These are phyloP conservation scores for Xylocampa areola DNA, from an alignment of 2,888 invertebrate species.

Conservation along the genomic window DNA sequence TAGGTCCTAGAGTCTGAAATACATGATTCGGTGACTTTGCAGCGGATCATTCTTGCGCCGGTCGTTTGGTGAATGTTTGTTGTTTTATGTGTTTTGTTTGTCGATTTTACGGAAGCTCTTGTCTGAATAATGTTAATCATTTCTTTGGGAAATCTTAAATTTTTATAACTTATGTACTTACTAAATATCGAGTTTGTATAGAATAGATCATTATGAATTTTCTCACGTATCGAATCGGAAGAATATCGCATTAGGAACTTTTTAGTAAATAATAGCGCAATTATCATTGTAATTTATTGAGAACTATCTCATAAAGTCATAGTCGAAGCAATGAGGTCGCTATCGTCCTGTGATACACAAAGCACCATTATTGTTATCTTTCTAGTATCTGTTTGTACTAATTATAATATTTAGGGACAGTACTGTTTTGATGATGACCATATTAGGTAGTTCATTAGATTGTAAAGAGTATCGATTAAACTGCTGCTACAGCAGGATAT, in stretches of 20 bases:
- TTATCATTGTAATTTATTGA: constrained; percentile 46
- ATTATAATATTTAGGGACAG: constrained; percentile 41
- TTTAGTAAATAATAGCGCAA: constrained; percentile 48
- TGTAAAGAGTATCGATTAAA: constrained; percentile 43
- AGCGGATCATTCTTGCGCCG: constrained; percentile 78
- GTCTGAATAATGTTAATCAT: constrained; percentile 89
- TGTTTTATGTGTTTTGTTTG: constrained; percentile 86
- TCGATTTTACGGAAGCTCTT: constrained; percentile 82
- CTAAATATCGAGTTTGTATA: constrained; percentile 56
- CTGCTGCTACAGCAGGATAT: constrained; percentile 37
- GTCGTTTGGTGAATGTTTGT: constrained; percentile 84
- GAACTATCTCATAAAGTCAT: constrained; percentile 44
- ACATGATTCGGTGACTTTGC: constrained; percentile 78
- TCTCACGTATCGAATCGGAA: constrained; percentile 46
- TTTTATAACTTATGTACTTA: constrained; percentile 62
- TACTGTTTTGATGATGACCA: constrained; percentile 44
- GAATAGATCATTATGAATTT: constrained; percentile 57
- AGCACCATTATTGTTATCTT: constrained; percentile 56
- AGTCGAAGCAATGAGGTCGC: constrained; percentile 51
- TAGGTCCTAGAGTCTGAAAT: constrained; percentile 87
- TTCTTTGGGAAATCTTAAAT: constrained; percentile 79
- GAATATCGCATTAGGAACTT: constrained; percentile 48
- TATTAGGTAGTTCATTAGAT: constrained; percentile 50
- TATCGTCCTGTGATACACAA: constrained; percentile 59
- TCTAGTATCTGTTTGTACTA: constrained; percentile 43